phyloP scores from a whole-genome alignment of 1,140 invertebrate genomes.

The Cyrtorhinus lividipennis region DNA sequence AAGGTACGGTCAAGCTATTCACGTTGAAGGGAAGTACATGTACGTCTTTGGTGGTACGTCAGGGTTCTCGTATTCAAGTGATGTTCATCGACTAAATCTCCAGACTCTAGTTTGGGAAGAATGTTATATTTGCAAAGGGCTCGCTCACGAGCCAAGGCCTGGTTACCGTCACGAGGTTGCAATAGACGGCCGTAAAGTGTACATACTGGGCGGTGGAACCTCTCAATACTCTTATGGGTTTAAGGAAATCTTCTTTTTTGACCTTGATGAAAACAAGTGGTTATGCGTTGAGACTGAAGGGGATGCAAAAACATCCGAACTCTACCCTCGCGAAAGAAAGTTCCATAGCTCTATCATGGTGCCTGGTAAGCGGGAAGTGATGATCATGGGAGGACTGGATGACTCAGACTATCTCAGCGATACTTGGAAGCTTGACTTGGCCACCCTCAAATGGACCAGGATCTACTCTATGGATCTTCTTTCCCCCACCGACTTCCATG shows the following conservation, averaged over 20 bases:
- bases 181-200: constrained; percentile 54
- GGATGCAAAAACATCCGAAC: constrained; percentile 31
- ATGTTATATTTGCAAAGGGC: constrained; percentile 49
- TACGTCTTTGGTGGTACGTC: constrained; percentile 72
- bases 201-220: constrained; percentile 69
- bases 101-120: constrained; percentile 50
- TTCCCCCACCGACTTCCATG: constrained; percentile 67
- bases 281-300: constrained; percentile 40
- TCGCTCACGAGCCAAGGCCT: constrained; percentile 39
- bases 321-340: constrained; percentile 45
- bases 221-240: constrained; percentile 45
- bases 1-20: constrained; percentile 66
- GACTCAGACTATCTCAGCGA: constrained; percentile 49
- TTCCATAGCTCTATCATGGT: constrained; percentile 69
- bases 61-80: constrained; percentile 64
- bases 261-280: constrained; percentile 51
- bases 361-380: constrained; percentile 31
- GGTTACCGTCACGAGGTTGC: constrained; percentile 72
- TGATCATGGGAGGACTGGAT: constrained; percentile 62
- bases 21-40: constrained; percentile 49
- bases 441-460: constrained; percentile 53
- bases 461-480: constrained; percentile 48
- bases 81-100: constrained; percentile 62
- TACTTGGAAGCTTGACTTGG: constrained; percentile 63
- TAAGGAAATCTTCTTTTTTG: constrained; percentile 59